These are phyloP conservation scores for Umimayanthus kanabou DNA, from an alignment of 92 coral and sea anemone species.

Conservation along the genomic window DNA sequence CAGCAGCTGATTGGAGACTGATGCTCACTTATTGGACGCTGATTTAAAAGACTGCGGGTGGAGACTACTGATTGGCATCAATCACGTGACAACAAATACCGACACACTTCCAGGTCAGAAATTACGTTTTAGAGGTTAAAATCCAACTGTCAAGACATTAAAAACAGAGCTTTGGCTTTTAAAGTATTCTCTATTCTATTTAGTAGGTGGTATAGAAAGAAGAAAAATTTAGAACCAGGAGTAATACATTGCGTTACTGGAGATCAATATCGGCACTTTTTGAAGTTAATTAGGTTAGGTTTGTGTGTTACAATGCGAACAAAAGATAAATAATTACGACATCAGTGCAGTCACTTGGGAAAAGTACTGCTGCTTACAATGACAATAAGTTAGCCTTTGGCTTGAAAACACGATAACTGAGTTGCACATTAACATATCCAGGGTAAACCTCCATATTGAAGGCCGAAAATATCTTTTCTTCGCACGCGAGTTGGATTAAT, in stretches of 20 bases:
- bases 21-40: not conserved
- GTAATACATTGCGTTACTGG: not conserved
- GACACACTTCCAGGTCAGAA: conserved; percentile 1
- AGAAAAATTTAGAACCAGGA: not conserved
- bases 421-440: too few species aligned
- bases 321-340: not conserved
- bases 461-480: too few species aligned
- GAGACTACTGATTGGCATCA: not conserved
- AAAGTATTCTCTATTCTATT: not conserved
- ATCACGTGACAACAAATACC: conserved; percentile 1
- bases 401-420: too few species aligned
- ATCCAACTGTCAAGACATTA: not conserved
- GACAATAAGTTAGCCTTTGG: not conserved
- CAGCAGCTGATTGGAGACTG: conserved; percentile 21
- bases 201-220: not conserved
- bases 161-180: not conserved
- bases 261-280: not conserved
- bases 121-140: not conserved
- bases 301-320: conserved; percentile 3
- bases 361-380: not conserved
- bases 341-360: not conserved
- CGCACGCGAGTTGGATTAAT: too few species aligned
- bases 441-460: too few species aligned
- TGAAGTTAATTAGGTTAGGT: not conserved
- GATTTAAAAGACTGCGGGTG: conserved; percentile 9